These are phyloP conservation scores for Tetranychus urticae DNA, from an alignment of 1,140 invertebrate genomes.

Conservation along the genomic window DNA sequence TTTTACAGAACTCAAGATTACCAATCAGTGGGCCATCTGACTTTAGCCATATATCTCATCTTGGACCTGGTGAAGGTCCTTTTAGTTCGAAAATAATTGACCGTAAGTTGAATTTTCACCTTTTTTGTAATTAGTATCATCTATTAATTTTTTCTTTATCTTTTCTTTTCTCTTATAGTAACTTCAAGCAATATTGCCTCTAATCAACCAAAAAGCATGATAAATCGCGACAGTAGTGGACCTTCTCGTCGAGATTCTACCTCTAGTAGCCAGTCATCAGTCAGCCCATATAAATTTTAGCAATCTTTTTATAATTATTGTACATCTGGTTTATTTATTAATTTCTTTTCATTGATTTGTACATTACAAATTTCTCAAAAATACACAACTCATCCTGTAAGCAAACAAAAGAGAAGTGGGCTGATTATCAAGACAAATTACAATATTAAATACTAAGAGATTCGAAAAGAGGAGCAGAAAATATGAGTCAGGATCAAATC, in stretches of 20 bases:
- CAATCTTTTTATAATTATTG: background rate
- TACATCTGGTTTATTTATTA: too few relatives aligned
- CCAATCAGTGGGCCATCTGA: conserved; percentile 85
- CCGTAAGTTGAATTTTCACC: conserved; percentile 2
- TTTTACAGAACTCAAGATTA: conserved; percentile 66
- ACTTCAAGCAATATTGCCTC: background rate
- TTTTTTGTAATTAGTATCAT: background rate
- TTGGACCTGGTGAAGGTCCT: conserved; percentile 76
- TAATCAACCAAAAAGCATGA: background rate
- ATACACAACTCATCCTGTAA: too few relatives aligned
- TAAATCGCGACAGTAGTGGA: background rate
- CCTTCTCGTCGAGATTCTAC: background rate
- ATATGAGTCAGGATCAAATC: too few relatives aligned
- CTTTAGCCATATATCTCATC: conserved; percentile 94
- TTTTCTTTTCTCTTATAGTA: background rate
- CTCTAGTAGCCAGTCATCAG: conserved; percentile 2
- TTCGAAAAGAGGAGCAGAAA: too few relatives aligned
- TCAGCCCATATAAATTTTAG: conserved; percentile 3
- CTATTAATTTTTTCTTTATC: background rate
- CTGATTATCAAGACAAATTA: too few relatives aligned
- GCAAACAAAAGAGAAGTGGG: too few relatives aligned
- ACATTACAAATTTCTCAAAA: too few relatives aligned
- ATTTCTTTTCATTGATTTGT: too few relatives aligned
- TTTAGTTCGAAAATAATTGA: conserved; percentile 9
- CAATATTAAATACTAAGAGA: too few relatives aligned